These are phyloP conservation scores for Malacoctenus gilli DNA, from an alignment of 2,797 vertebrate genomes.

Conservation along the genomic window DNA sequence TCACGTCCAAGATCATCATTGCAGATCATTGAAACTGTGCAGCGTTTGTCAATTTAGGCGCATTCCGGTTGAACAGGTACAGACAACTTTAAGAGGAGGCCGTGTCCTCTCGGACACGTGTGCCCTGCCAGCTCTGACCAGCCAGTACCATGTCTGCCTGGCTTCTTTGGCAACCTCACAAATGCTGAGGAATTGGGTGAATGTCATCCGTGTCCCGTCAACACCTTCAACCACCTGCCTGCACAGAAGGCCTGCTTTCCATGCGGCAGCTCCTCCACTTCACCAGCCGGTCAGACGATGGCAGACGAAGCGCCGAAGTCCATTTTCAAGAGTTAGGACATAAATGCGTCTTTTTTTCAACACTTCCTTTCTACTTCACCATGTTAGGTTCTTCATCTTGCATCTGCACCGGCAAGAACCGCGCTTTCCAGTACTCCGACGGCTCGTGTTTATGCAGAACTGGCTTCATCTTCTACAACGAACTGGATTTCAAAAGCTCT, in stretches of 20 bases:
- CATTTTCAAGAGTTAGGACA: too few species aligned
- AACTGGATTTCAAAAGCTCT: conserved; percentile 82
- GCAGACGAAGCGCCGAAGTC: too few species aligned
- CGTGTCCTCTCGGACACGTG: conserved; percentile 85
- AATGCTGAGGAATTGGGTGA: conserved; percentile 65
- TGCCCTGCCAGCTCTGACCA: conserved; percentile 80
- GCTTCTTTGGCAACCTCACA: conserved; percentile 82
- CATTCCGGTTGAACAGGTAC: conserved; percentile 70
- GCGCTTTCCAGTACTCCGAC: conserved; percentile 91
- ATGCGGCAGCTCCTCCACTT: conserved; percentile 90
- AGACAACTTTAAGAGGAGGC: conserved; percentile 75
- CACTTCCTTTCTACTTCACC: neutral
- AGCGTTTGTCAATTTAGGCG: too few species aligned
- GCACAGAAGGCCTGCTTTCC: conserved; percentile 89
- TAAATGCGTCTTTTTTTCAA: neutral
- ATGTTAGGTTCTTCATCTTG: conserved; percentile 87
- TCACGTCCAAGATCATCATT: too few species aligned
- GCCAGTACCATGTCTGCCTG: conserved; percentile 85
- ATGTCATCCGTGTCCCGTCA: conserved; percentile 86
- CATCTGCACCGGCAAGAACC: conserved; percentile 86
- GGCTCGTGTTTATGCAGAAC: conserved; percentile 90
- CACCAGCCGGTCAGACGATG: conserved; percentile 81
- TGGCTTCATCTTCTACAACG: conserved; percentile 87
- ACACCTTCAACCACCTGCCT: conserved; percentile 86
- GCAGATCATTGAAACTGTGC: too few species aligned